These are phyloP conservation scores for Battus philenor DNA, from an alignment of 1,140 invertebrate genomes.

Conservation along the genomic window DNA sequence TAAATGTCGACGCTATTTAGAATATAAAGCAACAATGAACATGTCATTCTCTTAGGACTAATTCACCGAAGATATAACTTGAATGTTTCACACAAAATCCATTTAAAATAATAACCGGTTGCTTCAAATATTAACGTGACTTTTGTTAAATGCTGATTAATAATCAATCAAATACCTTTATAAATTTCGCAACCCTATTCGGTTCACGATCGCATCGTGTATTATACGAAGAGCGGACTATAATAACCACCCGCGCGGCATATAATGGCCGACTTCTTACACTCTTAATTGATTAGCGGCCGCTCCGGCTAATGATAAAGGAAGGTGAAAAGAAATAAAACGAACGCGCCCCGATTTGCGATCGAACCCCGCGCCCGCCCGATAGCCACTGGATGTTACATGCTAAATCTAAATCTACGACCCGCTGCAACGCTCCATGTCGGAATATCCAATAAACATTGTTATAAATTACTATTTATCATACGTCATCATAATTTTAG, in stretches of 20 bases:
- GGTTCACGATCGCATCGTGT: slow-evolving; percentile 70
- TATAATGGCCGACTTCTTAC: slow-evolving; percentile 73
- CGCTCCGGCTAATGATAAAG: slow-evolving; percentile 72
- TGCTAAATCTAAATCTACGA: slow-evolving; percentile 26
- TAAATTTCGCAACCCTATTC: slow-evolving; percentile 72
- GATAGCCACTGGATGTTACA: slow-evolving; percentile 45
- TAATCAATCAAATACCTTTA: slow-evolving; percentile 58
- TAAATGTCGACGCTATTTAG: slow-evolving; percentile 65
- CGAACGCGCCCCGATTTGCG: slow-evolving; percentile 56
- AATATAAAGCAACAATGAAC: slow-evolving; percentile 60
- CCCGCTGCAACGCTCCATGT: slow-evolving; percentile 20
- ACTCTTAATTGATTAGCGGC: slow-evolving; percentile 75
- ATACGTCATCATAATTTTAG: slow-evolving; percentile 10
- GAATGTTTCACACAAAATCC: slow-evolving; percentile 4
- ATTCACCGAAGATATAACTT: slow-evolving; percentile 35
- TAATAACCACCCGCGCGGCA: slow-evolving; percentile 68
- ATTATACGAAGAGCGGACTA: slow-evolving; percentile 64
- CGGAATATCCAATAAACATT: slow-evolving; percentile 1
- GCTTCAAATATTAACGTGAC: too few relatives aligned
- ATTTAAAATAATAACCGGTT: too few relatives aligned
- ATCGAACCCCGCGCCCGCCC: slow-evolving; percentile 37
- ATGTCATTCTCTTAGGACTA: slow-evolving; percentile 54
- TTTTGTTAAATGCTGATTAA: slow-evolving; percentile 3
- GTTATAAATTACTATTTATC: slow-evolving; percentile 10
- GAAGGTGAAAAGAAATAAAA: slow-evolving; percentile 72